Evolutionary conservation across 2,888 invertebrate species (phyloP).

Genomic region (Pterobdella sp.): DNA sequence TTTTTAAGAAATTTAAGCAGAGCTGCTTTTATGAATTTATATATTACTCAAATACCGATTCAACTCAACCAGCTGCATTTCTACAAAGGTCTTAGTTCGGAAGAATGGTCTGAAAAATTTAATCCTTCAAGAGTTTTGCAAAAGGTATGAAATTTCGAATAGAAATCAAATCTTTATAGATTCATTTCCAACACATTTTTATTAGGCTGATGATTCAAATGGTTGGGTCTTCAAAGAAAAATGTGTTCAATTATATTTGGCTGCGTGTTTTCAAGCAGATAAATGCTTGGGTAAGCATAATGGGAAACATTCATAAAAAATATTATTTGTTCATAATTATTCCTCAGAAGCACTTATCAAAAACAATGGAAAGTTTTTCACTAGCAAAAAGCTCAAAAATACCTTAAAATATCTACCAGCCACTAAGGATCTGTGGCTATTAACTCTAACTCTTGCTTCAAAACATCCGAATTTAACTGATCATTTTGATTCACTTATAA

Average conservation of each 20-base stretch:
- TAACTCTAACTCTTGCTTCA: too few relatives aligned
- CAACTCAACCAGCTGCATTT: background rate
- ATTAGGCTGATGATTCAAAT: slow-evolving; percentile 10
- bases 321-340: too few relatives aligned
- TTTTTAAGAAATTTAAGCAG: slow-evolving; percentile 19
- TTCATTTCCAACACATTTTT: too few relatives aligned
- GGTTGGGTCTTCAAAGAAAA: slow-evolving; percentile 18
- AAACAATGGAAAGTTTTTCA: too few relatives aligned
- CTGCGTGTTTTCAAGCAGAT: slow-evolving; percentile 22
- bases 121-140: slow-evolving; percentile 15
- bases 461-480: too few relatives aligned
- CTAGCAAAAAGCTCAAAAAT: too few relatives aligned
- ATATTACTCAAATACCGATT: background rate
- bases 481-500: too few relatives aligned
- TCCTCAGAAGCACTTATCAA: too few relatives aligned
- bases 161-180: too few relatives aligned
- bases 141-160: slow-evolving; percentile 11
- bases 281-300: slow-evolving; percentile 24
- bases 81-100: background rate
- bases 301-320: too few relatives aligned
- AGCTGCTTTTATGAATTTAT: slow-evolving; percentile 14
- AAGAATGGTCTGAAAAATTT: slow-evolving; percentile 22
- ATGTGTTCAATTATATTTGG: slow-evolving; percentile 19
- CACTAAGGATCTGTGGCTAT: too few relatives aligned
- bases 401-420: too few relatives aligned